These are phyloP conservation scores for Apoderus coryli DNA, from an alignment of 2,888 invertebrate species.

Conservation along the genomic window DNA sequence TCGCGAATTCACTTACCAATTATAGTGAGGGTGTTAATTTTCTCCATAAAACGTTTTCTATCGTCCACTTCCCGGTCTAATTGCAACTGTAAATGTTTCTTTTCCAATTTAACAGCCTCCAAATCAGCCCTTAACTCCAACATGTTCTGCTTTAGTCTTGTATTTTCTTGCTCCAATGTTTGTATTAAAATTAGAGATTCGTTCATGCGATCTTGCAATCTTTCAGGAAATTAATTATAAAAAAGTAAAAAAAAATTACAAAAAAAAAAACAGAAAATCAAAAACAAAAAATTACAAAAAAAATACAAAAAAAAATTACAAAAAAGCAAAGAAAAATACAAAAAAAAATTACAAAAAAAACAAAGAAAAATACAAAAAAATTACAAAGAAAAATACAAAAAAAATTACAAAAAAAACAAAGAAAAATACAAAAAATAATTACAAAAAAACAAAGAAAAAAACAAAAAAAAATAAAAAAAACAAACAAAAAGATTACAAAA, in stretches of 20 bases:
- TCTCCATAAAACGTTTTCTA: constrained; percentile 40
- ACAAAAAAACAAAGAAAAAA: too few relatives aligned
- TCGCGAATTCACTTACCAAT: constrained; percentile 33
- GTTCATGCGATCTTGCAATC: constrained; percentile 35
- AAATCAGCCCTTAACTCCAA: constrained; percentile 34
- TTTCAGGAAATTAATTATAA: constrained; percentile 10
- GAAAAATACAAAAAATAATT: too few relatives aligned
- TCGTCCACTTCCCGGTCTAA: constrained; percentile 40
- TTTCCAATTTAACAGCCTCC: constrained; percentile 38
- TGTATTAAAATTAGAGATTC: constrained; percentile 34
- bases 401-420: too few relatives aligned
- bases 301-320: too few relatives aligned
- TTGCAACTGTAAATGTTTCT: constrained; percentile 40
- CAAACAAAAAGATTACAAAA: too few relatives aligned
- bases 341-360: too few relatives aligned
- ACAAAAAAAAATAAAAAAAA: too few relatives aligned
- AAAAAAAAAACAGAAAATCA: too few relatives aligned
- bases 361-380: too few relatives aligned
- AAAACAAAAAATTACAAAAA: too few relatives aligned
- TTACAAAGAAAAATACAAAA: constrained; percentile 9
- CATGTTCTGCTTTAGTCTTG: constrained; percentile 32
- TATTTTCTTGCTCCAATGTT: constrained; percentile 34
- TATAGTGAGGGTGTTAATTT: constrained; percentile 42
- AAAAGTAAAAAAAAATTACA: background rate
- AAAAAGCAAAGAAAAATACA: too few relatives aligned